phyloP scores from a whole-genome alignment of 2,888 invertebrate species.

The Rhopalosiphum nymphaeae region DNA sequence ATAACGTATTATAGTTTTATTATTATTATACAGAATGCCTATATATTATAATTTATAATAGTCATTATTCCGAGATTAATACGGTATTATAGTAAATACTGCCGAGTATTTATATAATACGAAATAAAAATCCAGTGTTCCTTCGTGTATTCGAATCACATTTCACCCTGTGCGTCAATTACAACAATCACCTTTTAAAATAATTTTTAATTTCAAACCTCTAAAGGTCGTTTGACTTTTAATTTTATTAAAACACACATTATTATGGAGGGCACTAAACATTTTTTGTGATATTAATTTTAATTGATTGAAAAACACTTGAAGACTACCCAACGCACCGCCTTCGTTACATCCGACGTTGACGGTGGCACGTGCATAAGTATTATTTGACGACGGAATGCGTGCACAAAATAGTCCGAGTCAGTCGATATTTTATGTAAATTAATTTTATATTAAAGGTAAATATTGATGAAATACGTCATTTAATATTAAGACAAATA shows the following conservation, averaged over 20 bases:
- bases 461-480: background rate
- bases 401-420: background rate
- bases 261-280: background rate
- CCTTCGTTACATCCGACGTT: background rate
- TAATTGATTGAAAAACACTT: slow-evolving; percentile 41
- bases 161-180: slow-evolving; percentile 15
- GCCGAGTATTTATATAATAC: background rate
- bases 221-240: background rate
- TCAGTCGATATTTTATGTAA: background rate
- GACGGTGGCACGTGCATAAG: background rate
- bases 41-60: slow-evolving; percentile 6
- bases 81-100: background rate
- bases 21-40: background rate
- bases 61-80: slow-evolving; percentile 31
- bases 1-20: background rate
- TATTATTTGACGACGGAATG: background rate
- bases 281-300: slow-evolving; percentile 16
- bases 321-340: background rate
- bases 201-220: background rate
- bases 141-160: background rate
- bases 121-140: background rate
- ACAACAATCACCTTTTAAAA: background rate
- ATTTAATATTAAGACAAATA: background rate
- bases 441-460: background rate
- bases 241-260: slow-evolving; percentile 14